These are phyloP conservation scores for Tympanoctomys barrerae DNA, from an alignment of 2,797 vertebrate species.

Conservation along the genomic window DNA sequence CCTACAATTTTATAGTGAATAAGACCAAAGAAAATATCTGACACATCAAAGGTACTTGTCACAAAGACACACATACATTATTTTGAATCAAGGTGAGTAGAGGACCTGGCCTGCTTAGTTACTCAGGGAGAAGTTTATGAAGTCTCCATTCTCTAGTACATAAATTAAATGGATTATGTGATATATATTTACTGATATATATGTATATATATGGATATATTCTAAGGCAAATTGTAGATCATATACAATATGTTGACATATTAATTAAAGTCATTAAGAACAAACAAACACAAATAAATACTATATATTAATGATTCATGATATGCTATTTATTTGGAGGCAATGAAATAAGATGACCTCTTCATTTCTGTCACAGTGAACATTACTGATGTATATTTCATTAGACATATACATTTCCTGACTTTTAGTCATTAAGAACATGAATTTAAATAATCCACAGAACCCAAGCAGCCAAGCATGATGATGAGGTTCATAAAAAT, in stretches of 20 bases:
- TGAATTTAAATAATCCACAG: slow-evolving; percentile 27
- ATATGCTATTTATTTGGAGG: slow-evolving; percentile 20
- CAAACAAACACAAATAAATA: background rate
- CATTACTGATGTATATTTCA: slow-evolving; percentile 20
- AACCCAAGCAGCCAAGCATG: slow-evolving; percentile 12
- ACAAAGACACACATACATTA: background rate
- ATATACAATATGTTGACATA: background rate
- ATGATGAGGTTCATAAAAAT: slow-evolving; percentile 4
- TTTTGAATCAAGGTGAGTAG: background rate
- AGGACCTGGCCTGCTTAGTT: background rate
- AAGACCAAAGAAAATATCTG: background rate
- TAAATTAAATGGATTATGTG: background rate
- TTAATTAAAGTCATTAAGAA: slow-evolving; percentile 49
- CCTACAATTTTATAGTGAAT: background rate
- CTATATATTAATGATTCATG: background rate
- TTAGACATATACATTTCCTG: slow-evolving; percentile 26
- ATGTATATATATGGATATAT: background rate
- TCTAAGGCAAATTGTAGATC: slow-evolving; percentile 23
- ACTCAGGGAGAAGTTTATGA: background rate
- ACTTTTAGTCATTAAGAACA: slow-evolving; percentile 1
- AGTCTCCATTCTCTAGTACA: background rate
- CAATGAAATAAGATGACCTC: slow-evolving; percentile 45
- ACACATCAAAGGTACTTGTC: background rate
- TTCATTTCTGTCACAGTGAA: slow-evolving; percentile 32
- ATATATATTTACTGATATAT: background rate